Conservation (phyloP, 2,113 vertebrate species). For the Oostethus manadensis region DNA sequence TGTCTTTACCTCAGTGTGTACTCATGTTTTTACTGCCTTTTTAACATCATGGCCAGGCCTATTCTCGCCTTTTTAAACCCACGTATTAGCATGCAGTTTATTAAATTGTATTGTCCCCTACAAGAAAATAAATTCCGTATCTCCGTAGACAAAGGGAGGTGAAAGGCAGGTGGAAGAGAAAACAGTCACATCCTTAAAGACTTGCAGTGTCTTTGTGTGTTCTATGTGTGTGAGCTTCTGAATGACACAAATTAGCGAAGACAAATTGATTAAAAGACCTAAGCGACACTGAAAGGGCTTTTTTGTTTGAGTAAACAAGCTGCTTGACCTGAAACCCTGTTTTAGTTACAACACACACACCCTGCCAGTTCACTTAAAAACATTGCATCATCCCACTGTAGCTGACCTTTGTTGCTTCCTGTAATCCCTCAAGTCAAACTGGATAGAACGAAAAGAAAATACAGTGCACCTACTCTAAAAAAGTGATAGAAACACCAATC, state of each 20-base stretch:
- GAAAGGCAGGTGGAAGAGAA: constrained; percentile 31
- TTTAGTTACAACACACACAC: constrained; percentile 36
- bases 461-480: background rate
- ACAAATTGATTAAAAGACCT: constrained; percentile 6
- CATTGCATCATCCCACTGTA: constrained; percentile 4
- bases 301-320: constrained; percentile 23
- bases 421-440: constrained; percentile 1
- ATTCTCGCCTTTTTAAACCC: too few relatives aligned
- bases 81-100: too few relatives aligned
- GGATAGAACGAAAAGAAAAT: constrained; percentile 1
- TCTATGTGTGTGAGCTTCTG: background rate
- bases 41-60: too few relatives aligned
- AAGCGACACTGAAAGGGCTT: background rate
- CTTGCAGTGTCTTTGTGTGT: constrained; percentile 33
- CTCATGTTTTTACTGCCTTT: too few relatives aligned
- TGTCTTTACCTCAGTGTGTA: too few relatives aligned
- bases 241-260: constrained; percentile 17
- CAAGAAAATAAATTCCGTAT: constrained; percentile 3
- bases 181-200: constrained; percentile 36
- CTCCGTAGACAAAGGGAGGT: constrained; percentile 21
- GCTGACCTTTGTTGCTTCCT: background rate
- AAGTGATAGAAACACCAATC: constrained; percentile 21
- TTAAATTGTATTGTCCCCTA: too few relatives aligned
- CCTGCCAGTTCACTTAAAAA: constrained; percentile 18
- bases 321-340: constrained; percentile 18